Conservation (phyloP, 2,888 invertebrate genomes). For the Eristalis intricaria region DNA sequence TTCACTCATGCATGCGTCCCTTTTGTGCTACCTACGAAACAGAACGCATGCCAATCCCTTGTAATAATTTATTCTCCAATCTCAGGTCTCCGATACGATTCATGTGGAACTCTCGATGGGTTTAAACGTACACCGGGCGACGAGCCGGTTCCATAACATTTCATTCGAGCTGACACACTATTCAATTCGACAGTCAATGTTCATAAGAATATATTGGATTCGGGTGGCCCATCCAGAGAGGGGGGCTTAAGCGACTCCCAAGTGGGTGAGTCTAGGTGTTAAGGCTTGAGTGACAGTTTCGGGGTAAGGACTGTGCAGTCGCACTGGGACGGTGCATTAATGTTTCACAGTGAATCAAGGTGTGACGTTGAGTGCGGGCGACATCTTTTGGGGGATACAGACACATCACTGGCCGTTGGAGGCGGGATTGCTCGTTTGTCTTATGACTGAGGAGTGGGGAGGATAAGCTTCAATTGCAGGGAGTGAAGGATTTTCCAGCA, state of each 20-base stretch:
- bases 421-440: background rate
- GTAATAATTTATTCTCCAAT: background rate
- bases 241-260: background rate
- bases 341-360: background rate
- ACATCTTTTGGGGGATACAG: background rate
- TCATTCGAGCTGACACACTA: conserved; percentile 6
- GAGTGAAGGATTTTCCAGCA: background rate
- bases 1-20: background rate
- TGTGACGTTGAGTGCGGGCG: background rate
- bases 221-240: background rate
- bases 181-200: conserved; percentile 4
- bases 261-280: background rate
- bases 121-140: background rate
- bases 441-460: background rate
- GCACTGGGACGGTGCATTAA: background rate
- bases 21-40: background rate
- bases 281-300: conserved; percentile 11
- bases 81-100: background rate
- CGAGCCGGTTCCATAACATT: background rate
- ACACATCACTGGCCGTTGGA: background rate
- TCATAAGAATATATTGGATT: conserved; percentile 4
- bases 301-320: background rate
- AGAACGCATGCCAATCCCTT: background rate
- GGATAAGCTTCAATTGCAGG: background rate
- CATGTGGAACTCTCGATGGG: background rate